phyloP scores from a whole-genome alignment of 2,113 vertebrate genomes.

The Serilophus lunatus region DNA sequence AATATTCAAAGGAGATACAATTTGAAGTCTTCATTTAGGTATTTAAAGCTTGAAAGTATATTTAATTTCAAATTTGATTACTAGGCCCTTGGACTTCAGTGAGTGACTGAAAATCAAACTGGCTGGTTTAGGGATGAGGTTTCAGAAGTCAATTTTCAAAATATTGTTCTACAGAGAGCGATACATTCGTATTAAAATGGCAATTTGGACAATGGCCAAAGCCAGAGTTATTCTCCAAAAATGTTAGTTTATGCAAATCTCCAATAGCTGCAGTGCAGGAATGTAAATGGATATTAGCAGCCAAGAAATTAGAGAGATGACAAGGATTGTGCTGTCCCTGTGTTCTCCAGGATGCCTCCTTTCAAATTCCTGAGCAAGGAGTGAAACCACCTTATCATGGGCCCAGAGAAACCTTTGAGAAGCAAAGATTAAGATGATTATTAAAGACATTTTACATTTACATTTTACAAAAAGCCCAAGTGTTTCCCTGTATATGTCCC shows the following conservation, averaged over 20 bases:
- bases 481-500: not conserved
- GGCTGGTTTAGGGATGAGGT: not conserved
- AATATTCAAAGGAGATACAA: not conserved
- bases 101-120: slow-evolving; percentile 32
- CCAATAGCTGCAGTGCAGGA: not conserved
- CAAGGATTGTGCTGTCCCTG: not conserved
- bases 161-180: not conserved
- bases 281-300: not conserved
- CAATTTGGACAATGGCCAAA: slow-evolving; percentile 15
- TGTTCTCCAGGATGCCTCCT: not conserved
- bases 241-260: slow-evolving; percentile 3
- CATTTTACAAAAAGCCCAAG: too few species aligned
- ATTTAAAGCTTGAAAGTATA: slow-evolving; percentile 5
- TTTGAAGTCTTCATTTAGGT: not conserved
- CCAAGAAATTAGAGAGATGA: not conserved
- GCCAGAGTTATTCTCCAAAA: not conserved
- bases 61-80: slow-evolving; percentile 24
- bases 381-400: not conserved
- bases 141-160: slow-evolving; percentile 28
- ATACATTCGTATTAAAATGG: not conserved
- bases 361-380: not conserved
- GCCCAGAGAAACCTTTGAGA: not conserved
- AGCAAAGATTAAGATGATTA: not conserved
- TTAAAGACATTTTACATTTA: not conserved
- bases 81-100: not conserved